Base-by-base conservation (phyloP, 2,797 vertebrate genomes). In the Aulostomus chinensis region DNA sequence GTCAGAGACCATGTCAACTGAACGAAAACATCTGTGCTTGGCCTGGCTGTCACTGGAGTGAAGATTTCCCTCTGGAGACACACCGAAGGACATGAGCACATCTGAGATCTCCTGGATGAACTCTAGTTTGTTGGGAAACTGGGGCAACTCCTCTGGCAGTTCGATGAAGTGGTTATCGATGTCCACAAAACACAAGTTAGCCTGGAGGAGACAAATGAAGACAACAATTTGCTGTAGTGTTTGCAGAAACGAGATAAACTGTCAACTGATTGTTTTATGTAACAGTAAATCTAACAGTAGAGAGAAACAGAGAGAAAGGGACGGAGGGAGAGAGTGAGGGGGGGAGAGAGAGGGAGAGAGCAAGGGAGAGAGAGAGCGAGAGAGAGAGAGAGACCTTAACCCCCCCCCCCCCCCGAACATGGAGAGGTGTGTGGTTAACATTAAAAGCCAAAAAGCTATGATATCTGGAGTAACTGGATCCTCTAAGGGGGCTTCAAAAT, bases 111-210 rank as follows among this genome's bases (percentile, higher is more conserved):
- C 97, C 91, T 98, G 96, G 64, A 99, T 90, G 76, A 99, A 98
- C 81, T 98, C 96, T n/a, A 98, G 90, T 72, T 99, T 98, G 88
- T 99, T 98, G 67, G 97, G 97, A 80, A 99, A 99, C 80, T 99
- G 97, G 24, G 97, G 97, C 70, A 99, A 76, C 71, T 99, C 97
- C 85, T 99, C 97, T 0, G 97, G 97, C 65, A 99, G 90, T 68
- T 99, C 97, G 2, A 99, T 93, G 60, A 96, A 97, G 75, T 98
- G 96, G 92, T 99, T 98, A 89, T 99, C 97, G 42, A 99, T 94
- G 81, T 99, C 97, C 85, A 99, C 96, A 73, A 99, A 99, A 88
- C 97, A 99, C 71, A 99, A 85, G 80, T 98, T 99, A 57, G 97
- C 97, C 97, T 98, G 70, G 32, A 75, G 83, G 33, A 9, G 9